Conservation (phyloP, 2,113 vertebrate genomes). For the Actenoides hombroni region DNA sequence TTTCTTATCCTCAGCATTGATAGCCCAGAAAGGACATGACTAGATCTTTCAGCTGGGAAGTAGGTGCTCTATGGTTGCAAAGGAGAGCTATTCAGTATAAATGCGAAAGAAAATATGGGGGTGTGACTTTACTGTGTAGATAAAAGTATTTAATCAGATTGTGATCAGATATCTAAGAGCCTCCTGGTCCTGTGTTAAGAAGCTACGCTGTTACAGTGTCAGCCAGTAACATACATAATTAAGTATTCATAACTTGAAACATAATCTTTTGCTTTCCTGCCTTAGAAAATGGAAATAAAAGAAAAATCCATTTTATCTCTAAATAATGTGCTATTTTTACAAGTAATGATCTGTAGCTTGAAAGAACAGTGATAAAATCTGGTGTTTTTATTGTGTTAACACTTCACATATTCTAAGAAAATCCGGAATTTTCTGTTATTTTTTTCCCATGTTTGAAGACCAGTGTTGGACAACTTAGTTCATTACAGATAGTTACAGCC, state of each 20-base stretch:
- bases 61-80: neutral
- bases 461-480: neutral
- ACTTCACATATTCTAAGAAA: neutral
- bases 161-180: neutral
- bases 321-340: constrained; percentile 30
- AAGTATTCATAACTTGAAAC: constrained; percentile 40
- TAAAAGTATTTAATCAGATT: neutral
- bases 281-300: constrained; percentile 9
- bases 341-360: constrained; percentile 38
- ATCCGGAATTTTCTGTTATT: neutral
- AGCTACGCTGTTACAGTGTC: neutral
- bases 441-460: neutral
- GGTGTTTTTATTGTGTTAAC: neutral
- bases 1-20: neutral
- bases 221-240: neutral
- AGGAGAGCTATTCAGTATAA: neutral
- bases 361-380: constrained; percentile 20
- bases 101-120: neutral
- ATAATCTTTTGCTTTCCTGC: constrained; percentile 26
- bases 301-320: constrained; percentile 8
- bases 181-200: neutral
- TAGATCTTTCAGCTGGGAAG: neutral
- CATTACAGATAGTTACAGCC: neutral
- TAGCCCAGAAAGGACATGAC: neutral
- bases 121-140: neutral